phyloP scores from a whole-genome alignment of 2,113 vertebrate genomes.

The Hyperoodon ampullatus region DNA sequence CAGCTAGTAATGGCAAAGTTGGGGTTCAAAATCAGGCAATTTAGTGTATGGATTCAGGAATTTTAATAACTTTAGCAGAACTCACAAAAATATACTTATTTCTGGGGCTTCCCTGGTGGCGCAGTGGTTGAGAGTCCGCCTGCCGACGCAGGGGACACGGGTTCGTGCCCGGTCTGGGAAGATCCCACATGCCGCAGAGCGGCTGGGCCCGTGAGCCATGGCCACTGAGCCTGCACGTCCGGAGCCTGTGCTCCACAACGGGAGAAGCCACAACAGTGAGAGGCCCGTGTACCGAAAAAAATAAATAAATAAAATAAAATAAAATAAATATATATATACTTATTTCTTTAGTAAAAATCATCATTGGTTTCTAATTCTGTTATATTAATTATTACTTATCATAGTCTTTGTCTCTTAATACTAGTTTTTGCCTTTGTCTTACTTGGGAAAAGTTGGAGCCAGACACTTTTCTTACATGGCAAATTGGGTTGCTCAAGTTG shows the following conservation, averaged over 20 bases:
- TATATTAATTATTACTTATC: not conserved
- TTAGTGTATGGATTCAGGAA: not conserved
- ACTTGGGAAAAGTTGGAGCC: not conserved
- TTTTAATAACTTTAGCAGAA: not conserved
- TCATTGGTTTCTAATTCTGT: not conserved
- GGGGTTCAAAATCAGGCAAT: not conserved
- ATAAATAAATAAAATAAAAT: no score
- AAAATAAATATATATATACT: not conserved
- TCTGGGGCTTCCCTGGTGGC: not conserved
- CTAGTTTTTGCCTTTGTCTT: not conserved
- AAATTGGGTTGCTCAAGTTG: not conserved
- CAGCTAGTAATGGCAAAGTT: not conserved
- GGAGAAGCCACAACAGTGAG: no score
- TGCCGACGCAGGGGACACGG: no score
- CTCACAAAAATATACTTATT: not conserved
- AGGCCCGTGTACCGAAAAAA: no score
- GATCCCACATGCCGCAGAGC: no score
- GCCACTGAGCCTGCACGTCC: no score
- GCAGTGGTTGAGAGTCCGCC: no score
- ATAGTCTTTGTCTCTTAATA: not conserved
- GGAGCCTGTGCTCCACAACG: no score
- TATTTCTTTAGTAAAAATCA: not conserved
- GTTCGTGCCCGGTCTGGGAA: no score
- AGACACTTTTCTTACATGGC: not conserved
- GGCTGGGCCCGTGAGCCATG: no score